Conservation (phyloP, 2,113 vertebrate genomes). For the Dasyornis broadbenti region DNA sequence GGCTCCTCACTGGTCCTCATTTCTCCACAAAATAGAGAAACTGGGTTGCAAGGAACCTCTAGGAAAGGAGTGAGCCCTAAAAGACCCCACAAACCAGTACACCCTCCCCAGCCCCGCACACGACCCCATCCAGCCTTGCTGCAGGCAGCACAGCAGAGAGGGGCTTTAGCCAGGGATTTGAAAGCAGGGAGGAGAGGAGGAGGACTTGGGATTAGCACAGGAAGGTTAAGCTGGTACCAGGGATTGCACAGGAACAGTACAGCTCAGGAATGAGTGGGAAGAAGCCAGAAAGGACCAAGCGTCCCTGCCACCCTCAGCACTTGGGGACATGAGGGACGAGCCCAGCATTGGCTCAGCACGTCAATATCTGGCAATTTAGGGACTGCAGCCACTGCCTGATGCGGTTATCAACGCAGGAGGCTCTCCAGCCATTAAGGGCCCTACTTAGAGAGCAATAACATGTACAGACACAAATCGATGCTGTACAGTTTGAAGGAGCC, state of each 20-base stretch:
- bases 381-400: neutral
- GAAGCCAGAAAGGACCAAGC: neutral
- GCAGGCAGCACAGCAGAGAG: neutral
- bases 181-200: neutral
- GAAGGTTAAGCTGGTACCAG: neutral
- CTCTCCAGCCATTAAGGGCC: neutral
- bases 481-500: neutral
- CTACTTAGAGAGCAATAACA: neutral
- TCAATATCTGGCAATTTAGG: neutral
- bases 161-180: neutral
- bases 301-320: neutral
- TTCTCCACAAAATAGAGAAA: neutral
- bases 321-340: neutral
- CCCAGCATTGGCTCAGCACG: neutral
- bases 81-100: neutral
- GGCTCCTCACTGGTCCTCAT: neutral
- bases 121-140: fast-evolving
- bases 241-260: neutral
- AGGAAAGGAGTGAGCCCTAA: neutral
- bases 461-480: neutral
- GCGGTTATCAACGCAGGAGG: neutral
- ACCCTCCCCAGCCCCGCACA: fast-evolving
- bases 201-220: neutral
- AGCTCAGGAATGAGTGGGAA: neutral
- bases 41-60: neutral